These are phyloP conservation scores for human (Homo sapiens) DNA, from an alignment of 2,113 vertebrate genomes.

Conservation along the genomic window GRCh38 chr3:193828001-193828500, in stretches of 20 bases:
- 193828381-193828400: neutral
- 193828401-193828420: neutral
- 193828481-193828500: neutral
- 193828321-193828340: conserved; percentile 22
- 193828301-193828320: conserved; percentile 38
- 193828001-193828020: conserved; percentile 69
- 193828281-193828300: conserved; percentile 55
- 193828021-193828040: conserved; percentile 62
- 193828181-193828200: conserved; percentile 74
- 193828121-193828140: conserved; percentile 78
- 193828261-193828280: conserved; percentile 64
- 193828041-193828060: conserved; percentile 79
- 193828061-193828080: conserved; percentile 79
- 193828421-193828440: neutral
- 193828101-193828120: conserved; percentile 79
- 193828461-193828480: neutral
- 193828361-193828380: neutral
- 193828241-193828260: conserved; percentile 69
- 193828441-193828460: neutral
- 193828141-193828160: conserved; percentile 60
- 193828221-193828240: conserved; percentile 63
- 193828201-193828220: conserved; percentile 68
- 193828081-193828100: conserved; percentile 73
- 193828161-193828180: conserved; percentile 76
- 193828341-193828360: neutral